Evolutionary conservation across 2,888 invertebrate species (phyloP), one percentile per base, ranked within the genome.

Genomic region (Bembecia ichneumoniformis): DNA sequence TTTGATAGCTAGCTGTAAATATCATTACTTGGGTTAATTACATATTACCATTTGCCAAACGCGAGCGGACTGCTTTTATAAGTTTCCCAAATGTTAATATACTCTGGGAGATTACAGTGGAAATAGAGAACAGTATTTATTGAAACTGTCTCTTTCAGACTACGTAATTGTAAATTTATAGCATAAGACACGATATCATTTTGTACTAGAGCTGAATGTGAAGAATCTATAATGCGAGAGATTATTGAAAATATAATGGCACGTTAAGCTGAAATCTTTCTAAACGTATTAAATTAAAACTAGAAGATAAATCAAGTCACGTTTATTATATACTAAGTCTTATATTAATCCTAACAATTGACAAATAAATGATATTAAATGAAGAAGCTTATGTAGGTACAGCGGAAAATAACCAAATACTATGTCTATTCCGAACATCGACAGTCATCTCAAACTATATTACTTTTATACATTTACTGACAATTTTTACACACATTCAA

Each of bases 391-490:
- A 63, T 55, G 55, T 74, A 74, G 65, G 51, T 82, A 82, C 84
- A 83, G 82, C 83, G 50, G 58, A 69, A 78, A 74, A 66, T 55
- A 75, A 77, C 57, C 60, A 56, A 75, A 73, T 51, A 64, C 62
- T 76, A 75, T 64, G 65, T 70, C 66, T 57, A 51, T 63, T 58
- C 65, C 62, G 61, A 79, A 77, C 74, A 74, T 68, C 63, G 74
- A 77, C 79, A 79, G 77, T 81, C 67, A 62, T 66, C 71, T 68
- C 71, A 76, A 73, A 77, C 70, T 76, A 75, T 73, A 74, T 73
- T 71, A 74, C 11, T 71, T 81, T 81, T 79, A 63, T 82, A 81
- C 76, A 81, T 63, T 64, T 59, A 55, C 54, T 60, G 63, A 63
- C 58, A 62, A 66, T 68, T 73, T 73, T 75, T 80, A 81, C 69